Evolutionary conservation across 92 coral and sea anemone genomes (phyloP), one percentile per base, ranked within the genome.

Genomic region (Epizoanthus fatuus): DNA sequence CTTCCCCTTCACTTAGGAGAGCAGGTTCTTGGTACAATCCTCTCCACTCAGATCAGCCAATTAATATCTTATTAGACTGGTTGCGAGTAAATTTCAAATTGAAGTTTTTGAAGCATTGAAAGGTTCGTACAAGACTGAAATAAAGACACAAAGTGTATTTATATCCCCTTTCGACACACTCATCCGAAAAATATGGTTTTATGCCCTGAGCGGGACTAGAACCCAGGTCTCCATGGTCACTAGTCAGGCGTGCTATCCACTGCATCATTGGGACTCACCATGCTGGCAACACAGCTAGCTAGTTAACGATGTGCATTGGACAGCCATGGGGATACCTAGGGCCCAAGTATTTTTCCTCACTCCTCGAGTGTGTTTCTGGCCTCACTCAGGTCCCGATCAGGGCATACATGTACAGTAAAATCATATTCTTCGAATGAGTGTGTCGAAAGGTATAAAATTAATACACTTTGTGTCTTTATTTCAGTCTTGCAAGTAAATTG

Each of bases 301-400:
- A 39, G 49, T 40, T 40, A 39, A 40, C 13, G 55, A 68, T 68
- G 29, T 68, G 74, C 54, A 68, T 20, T 20, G 74, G 74, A 15
- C 74, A 68, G 54, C 74, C 74, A 68, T 68, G 74, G 74, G 74
- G 74, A 68, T 68, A 19, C 74, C 74, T 68, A 14, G 54, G 7
- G 49, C 49, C 49, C 74, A 68, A 68, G 25, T 68, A 68, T 68
- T 68, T 68, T 68, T 68, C 15, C 13, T 20, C 73, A 68, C 25
- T 22, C 25, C 73, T 68, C 19, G 54, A 37, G 73, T 68, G 73
- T 68, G 73, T 68, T 68, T 68, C 73, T 68, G 73, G 73, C 52
- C 73, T 68, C 7, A 38, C 19, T 15, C 73, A 68, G 73, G 54
- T 68, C 73, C 73, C 52, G 19, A 35, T 68, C 55, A 40, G 74